phyloP scores from a whole-genome alignment of 2,113 vertebrate species.

The Oenanthe oenanthe region DNA sequence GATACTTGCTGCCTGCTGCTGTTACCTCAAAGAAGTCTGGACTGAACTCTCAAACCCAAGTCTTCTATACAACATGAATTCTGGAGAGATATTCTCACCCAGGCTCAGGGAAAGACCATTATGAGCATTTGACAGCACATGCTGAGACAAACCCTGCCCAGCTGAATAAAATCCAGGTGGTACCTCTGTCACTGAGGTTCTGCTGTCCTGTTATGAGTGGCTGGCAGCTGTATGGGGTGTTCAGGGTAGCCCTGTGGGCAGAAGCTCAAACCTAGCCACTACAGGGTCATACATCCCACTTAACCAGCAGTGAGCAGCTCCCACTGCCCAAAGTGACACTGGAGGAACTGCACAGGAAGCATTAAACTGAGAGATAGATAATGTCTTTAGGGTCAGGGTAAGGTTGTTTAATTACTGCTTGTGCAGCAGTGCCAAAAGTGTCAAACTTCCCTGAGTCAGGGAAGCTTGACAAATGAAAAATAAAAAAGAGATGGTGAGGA shows the following conservation, averaged over 20 bases:
- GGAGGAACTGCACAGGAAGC: background rate
- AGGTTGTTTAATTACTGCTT: background rate
- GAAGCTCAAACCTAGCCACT: background rate
- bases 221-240: background rate
- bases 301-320: background rate
- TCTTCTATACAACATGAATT: background rate
- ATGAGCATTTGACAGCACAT: background rate
- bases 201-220: accelerated
- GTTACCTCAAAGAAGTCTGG: background rate
- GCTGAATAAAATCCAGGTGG: background rate
- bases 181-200: background rate
- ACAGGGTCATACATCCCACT: accelerated
- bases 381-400: background rate
- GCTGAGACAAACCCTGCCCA: accelerated
- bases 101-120: background rate
- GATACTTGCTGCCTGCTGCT: background rate
- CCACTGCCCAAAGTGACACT: background rate
- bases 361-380: background rate
- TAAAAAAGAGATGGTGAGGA: background rate
- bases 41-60: background rate
- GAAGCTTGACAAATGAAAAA: background rate
- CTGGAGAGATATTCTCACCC: background rate
- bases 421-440: background rate
- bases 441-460: background rate
- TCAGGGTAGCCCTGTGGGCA: background rate